These are phyloP conservation scores for Cathartes aura DNA, from an alignment of 2,113 vertebrate species.

Conservation along the genomic window DNA sequence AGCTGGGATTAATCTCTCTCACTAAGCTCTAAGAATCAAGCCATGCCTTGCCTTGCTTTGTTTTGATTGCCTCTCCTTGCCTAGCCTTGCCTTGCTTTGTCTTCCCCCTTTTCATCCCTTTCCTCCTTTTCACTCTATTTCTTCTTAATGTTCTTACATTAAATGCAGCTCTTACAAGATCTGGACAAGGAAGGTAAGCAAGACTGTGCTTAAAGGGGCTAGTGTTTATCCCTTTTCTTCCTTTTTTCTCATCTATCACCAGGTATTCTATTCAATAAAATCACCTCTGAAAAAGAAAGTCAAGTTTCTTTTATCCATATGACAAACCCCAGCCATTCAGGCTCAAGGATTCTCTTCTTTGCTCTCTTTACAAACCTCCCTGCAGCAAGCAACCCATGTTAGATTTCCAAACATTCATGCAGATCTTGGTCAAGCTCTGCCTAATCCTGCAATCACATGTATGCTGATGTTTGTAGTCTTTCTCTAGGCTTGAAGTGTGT, in stretches of 20 bases:
- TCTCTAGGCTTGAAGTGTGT: neutral
- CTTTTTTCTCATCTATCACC: too few relatives aligned
- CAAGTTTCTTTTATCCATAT: too few relatives aligned
- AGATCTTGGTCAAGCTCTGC: neutral
- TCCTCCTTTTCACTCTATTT: too few relatives aligned
- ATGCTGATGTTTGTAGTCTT: neutral
- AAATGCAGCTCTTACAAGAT: neutral
- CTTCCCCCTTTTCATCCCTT: too few relatives aligned
- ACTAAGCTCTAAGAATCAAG: too few relatives aligned
- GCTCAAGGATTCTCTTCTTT: neutral
- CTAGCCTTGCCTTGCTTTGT: too few relatives aligned
- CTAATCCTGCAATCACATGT: neutral
- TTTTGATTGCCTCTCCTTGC: too few relatives aligned
- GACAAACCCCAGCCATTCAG: neutral
- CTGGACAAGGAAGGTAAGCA: neutral
- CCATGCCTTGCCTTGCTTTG: too few relatives aligned
- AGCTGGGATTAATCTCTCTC: too few relatives aligned
- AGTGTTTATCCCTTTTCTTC: neutral
- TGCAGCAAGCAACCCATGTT: neutral
- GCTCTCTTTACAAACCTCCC: neutral
- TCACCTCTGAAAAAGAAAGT: neutral
- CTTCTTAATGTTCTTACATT: too few relatives aligned
- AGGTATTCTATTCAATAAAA: neutral
- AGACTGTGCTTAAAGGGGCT: too few relatives aligned
- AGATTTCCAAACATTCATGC: neutral